A percentile compares a stretch with the other conserved stretches of the same genome.
Evolutionary conservation across 2,888 invertebrate species (phyloP).

Genomic region (Agriopis aurantiaria): DNA sequence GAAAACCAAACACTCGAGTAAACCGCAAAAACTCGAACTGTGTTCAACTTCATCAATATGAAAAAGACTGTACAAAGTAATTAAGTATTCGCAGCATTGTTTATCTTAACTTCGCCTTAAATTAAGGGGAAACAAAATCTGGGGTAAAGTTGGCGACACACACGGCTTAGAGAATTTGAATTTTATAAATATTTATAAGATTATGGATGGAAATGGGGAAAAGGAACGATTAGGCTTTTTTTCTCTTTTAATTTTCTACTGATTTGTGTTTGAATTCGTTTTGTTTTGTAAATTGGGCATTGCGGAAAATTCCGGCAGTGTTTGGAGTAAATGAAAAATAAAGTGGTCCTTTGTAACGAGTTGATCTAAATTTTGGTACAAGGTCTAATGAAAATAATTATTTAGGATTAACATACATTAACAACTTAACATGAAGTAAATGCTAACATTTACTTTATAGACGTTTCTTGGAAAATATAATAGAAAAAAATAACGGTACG

Average conservation of each 20-base stretch:
- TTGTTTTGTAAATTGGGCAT: conserved; percentile 9
- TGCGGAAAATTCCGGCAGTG: background rate
- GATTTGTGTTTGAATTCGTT: conserved; percentile 14
- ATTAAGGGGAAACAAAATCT: conserved; percentile 55
- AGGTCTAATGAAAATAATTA: background rate
- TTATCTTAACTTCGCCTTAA: conserved; percentile 57
- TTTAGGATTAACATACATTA: too few relatives aligned
- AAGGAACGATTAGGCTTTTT: conserved; percentile 25
- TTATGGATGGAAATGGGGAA: conserved; percentile 29
- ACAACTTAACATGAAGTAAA: too few relatives aligned
- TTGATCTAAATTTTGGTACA: background rate
- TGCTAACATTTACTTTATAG: too few relatives aligned
- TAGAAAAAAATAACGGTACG: too few relatives aligned
- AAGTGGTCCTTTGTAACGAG: background rate
- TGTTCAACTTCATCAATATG: conserved; percentile 52
- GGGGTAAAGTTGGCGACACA: conserved; percentile 45
- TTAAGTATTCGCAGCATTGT: conserved; percentile 62
- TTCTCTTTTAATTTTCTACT: conserved; percentile 19
- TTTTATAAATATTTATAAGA: conserved; percentile 45
- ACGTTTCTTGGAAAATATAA: too few relatives aligned
- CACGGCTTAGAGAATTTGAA: conserved; percentile 37
- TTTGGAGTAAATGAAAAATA: background rate
- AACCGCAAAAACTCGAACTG: conserved; percentile 12
- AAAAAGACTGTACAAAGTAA: conserved; percentile 56
- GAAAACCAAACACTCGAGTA: background rate